phyloP scores from a whole-genome alignment of 2,797 vertebrate species.

The Semaprochilodus insignis region DNA sequence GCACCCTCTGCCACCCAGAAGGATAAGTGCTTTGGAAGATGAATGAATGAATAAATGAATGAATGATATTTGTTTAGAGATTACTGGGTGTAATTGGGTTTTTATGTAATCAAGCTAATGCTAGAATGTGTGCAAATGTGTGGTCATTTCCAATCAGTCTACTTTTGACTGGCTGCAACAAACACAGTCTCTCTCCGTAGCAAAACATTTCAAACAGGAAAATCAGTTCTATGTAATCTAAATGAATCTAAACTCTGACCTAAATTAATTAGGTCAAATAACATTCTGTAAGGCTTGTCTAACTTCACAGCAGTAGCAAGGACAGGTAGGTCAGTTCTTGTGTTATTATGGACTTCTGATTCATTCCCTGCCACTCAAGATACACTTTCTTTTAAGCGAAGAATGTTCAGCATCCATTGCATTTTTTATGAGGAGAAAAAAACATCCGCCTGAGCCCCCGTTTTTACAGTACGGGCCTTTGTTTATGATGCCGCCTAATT shows the following conservation, averaged over 20 bases:
- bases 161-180: no score
- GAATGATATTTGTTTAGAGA: no score
- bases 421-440: not conserved
- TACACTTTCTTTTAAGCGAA: constrained; percentile 19
- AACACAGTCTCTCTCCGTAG: no score
- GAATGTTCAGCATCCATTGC: constrained; percentile 11
- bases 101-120: no score
- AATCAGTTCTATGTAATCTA: no score
- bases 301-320: not conserved
- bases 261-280: not conserved
- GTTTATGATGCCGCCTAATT: constrained; percentile 18
- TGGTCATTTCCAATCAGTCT: no score
- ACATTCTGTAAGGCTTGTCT: not conserved
- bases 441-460: not conserved
- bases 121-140: no score
- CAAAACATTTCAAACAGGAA: no score
- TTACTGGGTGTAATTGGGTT: no score
- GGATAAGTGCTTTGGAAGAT: no score
- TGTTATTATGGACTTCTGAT: not conserved
- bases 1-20: no score
- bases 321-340: not conserved
- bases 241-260: not conserved
- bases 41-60: no score
- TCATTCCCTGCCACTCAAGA: not conserved
- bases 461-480: constrained; percentile 36